Base-by-base conservation (phyloP, 1,140 invertebrate species). In the Cheumatopsyche charites region DNA sequence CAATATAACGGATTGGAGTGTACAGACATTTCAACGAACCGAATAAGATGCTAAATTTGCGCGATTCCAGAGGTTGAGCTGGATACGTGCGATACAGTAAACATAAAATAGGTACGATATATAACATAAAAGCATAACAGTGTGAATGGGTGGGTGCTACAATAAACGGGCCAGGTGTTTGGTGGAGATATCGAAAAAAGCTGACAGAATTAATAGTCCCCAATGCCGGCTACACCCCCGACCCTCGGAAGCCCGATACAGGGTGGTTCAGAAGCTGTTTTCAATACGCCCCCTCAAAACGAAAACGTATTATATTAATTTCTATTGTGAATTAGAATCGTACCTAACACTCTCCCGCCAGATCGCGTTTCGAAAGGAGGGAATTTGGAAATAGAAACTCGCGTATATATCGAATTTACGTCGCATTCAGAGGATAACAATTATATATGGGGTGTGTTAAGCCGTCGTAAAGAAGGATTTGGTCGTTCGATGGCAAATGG, bases 141-240 rank as follows among this genome's bases (percentile, higher is more conserved):
- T 21, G 45, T 72, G 66, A 61, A 62, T 73, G 71, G 68, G 71
- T 67, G 67, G 67, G 68, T 66, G 69, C 49, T 68, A 75, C 71
- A 75, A 75, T 70, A 63, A 71, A 69, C 62, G 68, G 26, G 55
- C 74, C 74, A 75, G 74, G 74, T 75, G 74, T 75, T 75, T 71
- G 63, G 36, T 42, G 71, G 71, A 75, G 74, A 75, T 75, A 75
- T 75, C 74, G 74, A 73, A 75, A 75, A 75, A 75, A 75, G 71
- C 74, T 70, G 74, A 73, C 71, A 73, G 74, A 73, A 75, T 75
- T 75, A 75, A 75, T 75, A 75, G 74, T 71, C 71, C 58, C 70
- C 62, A 41, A 19, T 29, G 7, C 42, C 23, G 15, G 63, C n/a
- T 15, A 21, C 6, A 45, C 66, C 43, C 52, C 69, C 70, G 1